Evolutionary conservation across 2,888 invertebrate genomes (phyloP).

Genomic region (Drosophila melanosoma): DNA sequence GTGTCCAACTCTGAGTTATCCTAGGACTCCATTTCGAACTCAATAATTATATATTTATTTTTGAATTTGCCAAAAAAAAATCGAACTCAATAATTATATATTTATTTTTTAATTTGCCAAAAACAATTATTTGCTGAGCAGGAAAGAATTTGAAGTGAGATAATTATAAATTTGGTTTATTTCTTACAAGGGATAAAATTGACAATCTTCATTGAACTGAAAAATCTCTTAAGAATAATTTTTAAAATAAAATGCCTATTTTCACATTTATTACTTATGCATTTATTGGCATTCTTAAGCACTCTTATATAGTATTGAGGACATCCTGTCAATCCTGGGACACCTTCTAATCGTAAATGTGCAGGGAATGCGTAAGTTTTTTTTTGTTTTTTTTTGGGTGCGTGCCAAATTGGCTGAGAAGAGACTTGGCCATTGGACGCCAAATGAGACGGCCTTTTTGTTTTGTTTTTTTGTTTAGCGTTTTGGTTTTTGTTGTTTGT

Average conservation of each 20-base stretch:
- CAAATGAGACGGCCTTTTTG: slow-evolving; percentile 21
- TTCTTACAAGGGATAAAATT: background rate
- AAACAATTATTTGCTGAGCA: no score
- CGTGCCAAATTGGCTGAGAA: slow-evolving; percentile 64
- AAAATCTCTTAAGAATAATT: background rate
- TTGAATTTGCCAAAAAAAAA: no score
- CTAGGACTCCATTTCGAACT: background rate
- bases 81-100: background rate
- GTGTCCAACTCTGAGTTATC: slow-evolving; percentile 6
- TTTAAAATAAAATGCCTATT: background rate
- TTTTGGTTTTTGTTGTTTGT: slow-evolving; percentile 11
- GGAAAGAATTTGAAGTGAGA: background rate
- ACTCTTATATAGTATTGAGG: background rate
- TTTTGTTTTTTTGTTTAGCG: no score
- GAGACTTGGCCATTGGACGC: slow-evolving; percentile 30
- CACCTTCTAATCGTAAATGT: background rate
- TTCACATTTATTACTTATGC: background rate
- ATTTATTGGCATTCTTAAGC: background rate
- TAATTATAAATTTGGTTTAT: background rate
- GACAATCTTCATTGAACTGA: background rate
- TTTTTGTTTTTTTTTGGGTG: slow-evolving; percentile 16
- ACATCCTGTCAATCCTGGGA: background rate
- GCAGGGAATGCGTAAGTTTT: slow-evolving; percentile 18
- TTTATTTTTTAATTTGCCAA: no score
- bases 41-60: background rate